These are phyloP conservation scores for Microctenopoma lineatum DNA, from an alignment of 2,797 vertebrate species.

Conservation along the genomic window DNA sequence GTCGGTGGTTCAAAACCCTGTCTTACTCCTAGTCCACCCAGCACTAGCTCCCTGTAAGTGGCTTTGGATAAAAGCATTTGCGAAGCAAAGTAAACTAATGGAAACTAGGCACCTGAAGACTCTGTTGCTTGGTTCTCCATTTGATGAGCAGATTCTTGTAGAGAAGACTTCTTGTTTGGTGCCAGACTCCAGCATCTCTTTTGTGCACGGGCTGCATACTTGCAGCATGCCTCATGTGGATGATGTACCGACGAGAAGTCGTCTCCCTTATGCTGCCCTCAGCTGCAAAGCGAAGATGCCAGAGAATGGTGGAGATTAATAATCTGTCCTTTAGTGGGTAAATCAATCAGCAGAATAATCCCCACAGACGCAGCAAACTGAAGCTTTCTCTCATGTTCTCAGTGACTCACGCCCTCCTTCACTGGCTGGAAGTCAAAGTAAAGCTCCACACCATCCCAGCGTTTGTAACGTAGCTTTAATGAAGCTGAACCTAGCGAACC, in stretches of 20 bases:
- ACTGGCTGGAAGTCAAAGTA: background rate
- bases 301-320: background rate
- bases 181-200: constrained; percentile 83
- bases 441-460: background rate
- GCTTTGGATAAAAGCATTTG: too few relatives aligned
- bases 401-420: too few relatives aligned
- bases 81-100: too few relatives aligned
- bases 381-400: too few relatives aligned
- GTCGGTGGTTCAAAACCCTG: too few relatives aligned
- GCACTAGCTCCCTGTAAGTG: too few relatives aligned
- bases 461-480: background rate
- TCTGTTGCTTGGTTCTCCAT: constrained; percentile 89
- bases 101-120: constrained; percentile 80
- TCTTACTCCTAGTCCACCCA: too few relatives aligned
- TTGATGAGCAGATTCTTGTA: constrained; percentile 91
- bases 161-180: constrained; percentile 86
- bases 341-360: too few relatives aligned
- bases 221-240: constrained; percentile 75
- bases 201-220: constrained; percentile 71
- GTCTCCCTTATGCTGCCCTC: constrained; percentile 68
- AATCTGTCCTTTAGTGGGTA: background rate
- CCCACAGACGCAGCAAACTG: too few relatives aligned
- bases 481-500: background rate
- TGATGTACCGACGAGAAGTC: constrained; percentile 56
- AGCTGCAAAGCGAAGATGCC: constrained; percentile 55